These are phyloP conservation scores for Hafferia zeledoni DNA, from an alignment of 2,797 vertebrate genomes.

Conservation along the genomic window DNA sequence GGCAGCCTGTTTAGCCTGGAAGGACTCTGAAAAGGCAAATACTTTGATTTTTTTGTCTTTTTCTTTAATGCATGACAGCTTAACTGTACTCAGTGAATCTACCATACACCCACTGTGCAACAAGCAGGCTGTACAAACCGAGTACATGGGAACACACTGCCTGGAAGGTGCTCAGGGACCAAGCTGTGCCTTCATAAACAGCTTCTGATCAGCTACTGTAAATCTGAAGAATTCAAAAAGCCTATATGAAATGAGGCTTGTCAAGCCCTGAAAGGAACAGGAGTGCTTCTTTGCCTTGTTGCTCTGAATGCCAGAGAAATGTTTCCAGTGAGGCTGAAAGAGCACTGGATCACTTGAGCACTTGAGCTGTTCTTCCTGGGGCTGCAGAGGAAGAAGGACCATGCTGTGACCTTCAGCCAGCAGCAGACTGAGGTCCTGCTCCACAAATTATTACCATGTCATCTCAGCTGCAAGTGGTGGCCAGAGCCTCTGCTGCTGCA, in stretches of 20 bases:
- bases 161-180: neutral
- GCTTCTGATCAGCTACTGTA: neutral
- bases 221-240: neutral
- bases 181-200: neutral
- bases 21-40: neutral
- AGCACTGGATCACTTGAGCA: accelerated
- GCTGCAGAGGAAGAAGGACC: neutral
- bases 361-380: neutral
- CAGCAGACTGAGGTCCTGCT: neutral
- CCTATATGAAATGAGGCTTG: neutral
- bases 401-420: accelerated
- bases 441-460: neutral
- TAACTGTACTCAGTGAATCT: neutral
- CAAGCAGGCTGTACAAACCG: neutral
- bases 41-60: neutral
- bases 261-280: neutral
- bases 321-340: neutral
- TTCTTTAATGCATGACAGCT: neutral
- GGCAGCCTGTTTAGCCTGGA: neutral
- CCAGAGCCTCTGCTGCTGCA: neutral
- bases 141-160: neutral
- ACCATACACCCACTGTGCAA: neutral
- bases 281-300: neutral
- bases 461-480: neutral
- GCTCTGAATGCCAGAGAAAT: neutral